Conservation (phyloP, 1,140 invertebrate genomes). For the Aphelenchoides besseyi region DNA sequence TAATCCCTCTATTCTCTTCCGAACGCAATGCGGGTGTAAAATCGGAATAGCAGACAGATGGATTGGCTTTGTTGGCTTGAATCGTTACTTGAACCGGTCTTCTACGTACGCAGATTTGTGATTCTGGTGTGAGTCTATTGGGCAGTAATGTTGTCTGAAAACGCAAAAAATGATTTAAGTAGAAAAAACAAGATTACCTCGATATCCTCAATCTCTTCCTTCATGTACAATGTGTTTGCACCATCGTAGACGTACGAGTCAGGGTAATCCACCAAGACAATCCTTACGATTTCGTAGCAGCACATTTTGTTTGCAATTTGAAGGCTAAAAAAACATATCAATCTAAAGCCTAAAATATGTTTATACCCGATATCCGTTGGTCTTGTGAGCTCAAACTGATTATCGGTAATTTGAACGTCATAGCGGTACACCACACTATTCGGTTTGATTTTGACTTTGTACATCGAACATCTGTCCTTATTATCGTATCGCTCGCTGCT, state of each 20-base stretch:
- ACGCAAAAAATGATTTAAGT: neutral
- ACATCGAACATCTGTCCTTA: neutral
- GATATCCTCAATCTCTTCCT: neutral
- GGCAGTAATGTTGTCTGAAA: too few species aligned
- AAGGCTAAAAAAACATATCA: neutral
- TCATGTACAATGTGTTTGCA: neutral
- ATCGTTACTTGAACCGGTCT: too few species aligned
- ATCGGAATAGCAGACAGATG: too few species aligned
- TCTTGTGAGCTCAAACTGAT: neutral
- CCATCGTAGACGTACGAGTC: neutral
- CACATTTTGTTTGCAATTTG: neutral
- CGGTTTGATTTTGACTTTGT: neutral
- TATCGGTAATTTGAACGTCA: neutral
- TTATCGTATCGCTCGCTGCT: neutral
- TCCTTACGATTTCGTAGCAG: neutral
- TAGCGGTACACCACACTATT: neutral
- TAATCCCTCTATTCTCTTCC: too few species aligned
- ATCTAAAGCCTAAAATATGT: neutral
- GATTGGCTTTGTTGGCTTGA: too few species aligned
- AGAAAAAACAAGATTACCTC: neutral
- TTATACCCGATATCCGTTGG: neutral
- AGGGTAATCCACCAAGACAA: too few species aligned
- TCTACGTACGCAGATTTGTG: too few species aligned
- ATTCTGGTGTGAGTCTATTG: too few species aligned
- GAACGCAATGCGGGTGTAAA: too few species aligned